phyloP scores from a whole-genome alignment of 2,113 vertebrate species.

The Lasiurus cinereus region DNA sequence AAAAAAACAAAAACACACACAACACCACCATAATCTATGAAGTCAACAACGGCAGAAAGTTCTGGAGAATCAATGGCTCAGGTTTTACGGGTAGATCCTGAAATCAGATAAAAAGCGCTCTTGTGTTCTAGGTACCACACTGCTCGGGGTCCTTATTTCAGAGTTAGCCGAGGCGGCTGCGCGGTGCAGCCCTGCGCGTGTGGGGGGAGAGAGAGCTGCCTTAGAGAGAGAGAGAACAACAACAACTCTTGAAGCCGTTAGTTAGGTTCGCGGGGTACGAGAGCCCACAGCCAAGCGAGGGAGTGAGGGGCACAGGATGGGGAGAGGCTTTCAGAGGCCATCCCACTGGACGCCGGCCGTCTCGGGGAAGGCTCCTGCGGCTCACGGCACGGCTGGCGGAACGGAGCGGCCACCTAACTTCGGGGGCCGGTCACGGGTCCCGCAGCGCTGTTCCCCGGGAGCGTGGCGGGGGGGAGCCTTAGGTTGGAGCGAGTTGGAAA shows the following conservation, averaged over 20 bases:
- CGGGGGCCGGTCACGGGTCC: conserved; percentile 40
- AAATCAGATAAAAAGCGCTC: conserved; percentile 95
- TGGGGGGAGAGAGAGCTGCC: conserved; percentile 81
- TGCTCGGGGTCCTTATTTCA: conserved; percentile 88
- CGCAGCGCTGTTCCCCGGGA: conserved; percentile 88
- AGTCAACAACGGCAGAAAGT: conserved; percentile 92
- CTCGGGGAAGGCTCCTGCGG: conserved; percentile 57
- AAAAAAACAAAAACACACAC: not conserved
- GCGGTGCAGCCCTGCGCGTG: conserved; percentile 76
- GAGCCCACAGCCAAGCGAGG: conserved; percentile 87
- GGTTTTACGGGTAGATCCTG: conserved; percentile 94
- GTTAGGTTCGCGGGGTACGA: conserved; percentile 88
- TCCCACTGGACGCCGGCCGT: conserved; percentile 73
- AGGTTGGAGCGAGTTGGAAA: conserved; percentile 87
- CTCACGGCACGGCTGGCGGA: conserved; percentile 73
- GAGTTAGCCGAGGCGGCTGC: conserved; percentile 86
- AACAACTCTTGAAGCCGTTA: conserved; percentile 77
- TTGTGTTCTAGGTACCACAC: conserved; percentile 93
- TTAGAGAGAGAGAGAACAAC: conserved; percentile 48
- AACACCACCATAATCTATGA: conserved; percentile 89
- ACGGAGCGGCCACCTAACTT: conserved; percentile 78
- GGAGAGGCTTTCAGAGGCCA: conserved; percentile 80
- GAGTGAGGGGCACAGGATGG: conserved; percentile 71
- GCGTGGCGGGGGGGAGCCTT: conserved; percentile 88
- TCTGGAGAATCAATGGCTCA: conserved; percentile 94